These are phyloP conservation scores for Geotrypetes seraphini DNA, from an alignment of 2,797 vertebrate species.

Conservation along the genomic window DNA sequence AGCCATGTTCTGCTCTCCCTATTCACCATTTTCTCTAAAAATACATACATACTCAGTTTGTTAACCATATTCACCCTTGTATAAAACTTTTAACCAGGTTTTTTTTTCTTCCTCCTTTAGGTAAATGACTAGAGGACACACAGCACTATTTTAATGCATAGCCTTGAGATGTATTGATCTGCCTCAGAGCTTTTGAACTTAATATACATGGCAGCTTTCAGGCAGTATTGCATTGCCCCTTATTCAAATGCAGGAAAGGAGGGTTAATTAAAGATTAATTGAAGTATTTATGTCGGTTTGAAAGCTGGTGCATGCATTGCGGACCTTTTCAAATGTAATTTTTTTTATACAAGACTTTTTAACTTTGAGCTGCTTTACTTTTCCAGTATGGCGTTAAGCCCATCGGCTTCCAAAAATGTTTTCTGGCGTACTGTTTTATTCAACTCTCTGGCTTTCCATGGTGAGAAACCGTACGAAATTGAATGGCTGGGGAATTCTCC, in stretches of 20 bases:
- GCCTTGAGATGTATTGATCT: constrained; percentile 42
- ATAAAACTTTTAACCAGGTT: no score
- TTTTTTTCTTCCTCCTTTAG: constrained; percentile 15
- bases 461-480: constrained; percentile 25
- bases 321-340: constrained; percentile 30
- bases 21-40: no score
- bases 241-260: constrained; percentile 49
- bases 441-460: not conserved
- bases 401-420: no score
- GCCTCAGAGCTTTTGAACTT: constrained; percentile 34
- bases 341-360: constrained; percentile 34
- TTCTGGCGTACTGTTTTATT: constrained; percentile 11
- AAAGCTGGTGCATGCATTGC: no score
- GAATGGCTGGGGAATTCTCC: constrained; percentile 18
- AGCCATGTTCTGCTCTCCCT: no score
- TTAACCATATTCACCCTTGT: no score
- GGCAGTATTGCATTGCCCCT: constrained; percentile 14
- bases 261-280: constrained; percentile 48
- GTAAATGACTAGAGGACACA: constrained; percentile 31
- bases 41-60: no score
- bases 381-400: no score
- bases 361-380: no score
- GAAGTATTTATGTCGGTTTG: constrained; percentile 50
- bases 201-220: constrained; percentile 38
- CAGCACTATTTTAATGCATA: constrained; percentile 31